A percentile compares a stretch with the other conserved stretches of the same genome.
Conservation (phyloP, 1,140 invertebrate genomes). For the Zophobas morio region DNA sequence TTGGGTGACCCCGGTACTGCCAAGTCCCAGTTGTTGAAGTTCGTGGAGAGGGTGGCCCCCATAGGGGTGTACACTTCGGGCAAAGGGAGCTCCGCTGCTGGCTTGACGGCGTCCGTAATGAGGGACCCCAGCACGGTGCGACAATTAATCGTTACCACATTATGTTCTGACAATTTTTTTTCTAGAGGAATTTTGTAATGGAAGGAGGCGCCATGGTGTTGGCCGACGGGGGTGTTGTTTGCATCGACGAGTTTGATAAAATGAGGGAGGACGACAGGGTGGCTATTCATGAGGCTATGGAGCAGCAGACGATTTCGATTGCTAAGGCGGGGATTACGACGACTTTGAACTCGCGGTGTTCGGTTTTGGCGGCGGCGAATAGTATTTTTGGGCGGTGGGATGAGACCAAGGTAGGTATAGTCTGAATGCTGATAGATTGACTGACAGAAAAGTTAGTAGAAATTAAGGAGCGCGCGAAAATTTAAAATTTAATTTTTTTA, state of each 20-base stretch:
- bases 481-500: no score
- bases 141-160: slow-evolving; percentile 36
- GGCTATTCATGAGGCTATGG: slow-evolving; percentile 99
- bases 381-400: slow-evolving; percentile 99
- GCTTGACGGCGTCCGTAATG: slow-evolving; percentile 97
- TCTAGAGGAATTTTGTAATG: slow-evolving; percentile 97
- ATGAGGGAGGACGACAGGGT: slow-evolving; percentile 99
- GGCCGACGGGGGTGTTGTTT: slow-evolving; percentile 98
- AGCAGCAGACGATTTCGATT: slow-evolving; percentile 99
- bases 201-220: slow-evolving; percentile 99
- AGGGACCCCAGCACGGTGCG: slow-evolving; percentile 92
- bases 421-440: neutral
- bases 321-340: slow-evolving; percentile 99
- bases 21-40: slow-evolving; percentile 98
- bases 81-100: slow-evolving; percentile 98
- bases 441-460: no score
- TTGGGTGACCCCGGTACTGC: slow-evolving; percentile 99
- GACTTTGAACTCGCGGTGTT: slow-evolving; percentile 97
- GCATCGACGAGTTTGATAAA: slow-evolving; percentile 99
- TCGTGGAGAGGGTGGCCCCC: slow-evolving; percentile 96
- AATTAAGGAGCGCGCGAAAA: no score
- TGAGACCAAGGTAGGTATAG: slow-evolving; percentile 81
- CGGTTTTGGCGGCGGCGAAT: slow-evolving; percentile 98
- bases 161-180: slow-evolving; percentile 40
- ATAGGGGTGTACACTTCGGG: slow-evolving; percentile 98